phyloP scores from a whole-genome alignment of 2,113 vertebrate genomes.

The Melanotaenia duboulayi region DNA sequence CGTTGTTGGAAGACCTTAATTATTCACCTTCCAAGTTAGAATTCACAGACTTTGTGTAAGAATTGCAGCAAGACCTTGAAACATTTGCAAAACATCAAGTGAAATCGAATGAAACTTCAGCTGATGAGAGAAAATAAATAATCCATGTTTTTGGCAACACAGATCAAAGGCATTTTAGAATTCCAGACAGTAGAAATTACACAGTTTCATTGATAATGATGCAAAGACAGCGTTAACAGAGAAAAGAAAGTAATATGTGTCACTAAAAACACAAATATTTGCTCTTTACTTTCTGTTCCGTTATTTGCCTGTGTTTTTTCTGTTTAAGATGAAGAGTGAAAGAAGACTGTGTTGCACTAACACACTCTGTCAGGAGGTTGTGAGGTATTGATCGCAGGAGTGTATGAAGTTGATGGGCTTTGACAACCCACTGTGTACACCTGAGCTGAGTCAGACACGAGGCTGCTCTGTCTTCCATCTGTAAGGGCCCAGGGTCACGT shows the following conservation, averaged over 20 bases:
- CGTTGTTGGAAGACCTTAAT: slow-evolving; percentile 25
- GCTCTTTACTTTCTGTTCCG: background rate
- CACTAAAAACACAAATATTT: background rate
- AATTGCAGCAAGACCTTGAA: slow-evolving; percentile 48
- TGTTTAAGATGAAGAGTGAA: slow-evolving; percentile 2
- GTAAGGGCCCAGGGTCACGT: slow-evolving; percentile 65
- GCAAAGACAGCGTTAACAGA: slow-evolving; percentile 1
- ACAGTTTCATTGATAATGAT: background rate
- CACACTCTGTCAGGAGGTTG: slow-evolving; percentile 72
- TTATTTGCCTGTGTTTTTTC: slow-evolving; percentile 30
- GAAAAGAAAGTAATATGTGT: slow-evolving; percentile 6
- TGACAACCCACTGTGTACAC: slow-evolving; percentile 75
- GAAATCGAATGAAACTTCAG: slow-evolving; percentile 9
- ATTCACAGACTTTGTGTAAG: slow-evolving; percentile 45
- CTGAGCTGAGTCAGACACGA: slow-evolving; percentile 69
- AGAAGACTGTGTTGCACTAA: slow-evolving; percentile 60
- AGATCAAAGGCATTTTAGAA: slow-evolving; percentile 7
- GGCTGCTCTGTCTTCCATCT: slow-evolving; percentile 54
- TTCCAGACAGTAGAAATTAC: slow-evolving; percentile 7
- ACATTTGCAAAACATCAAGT: slow-evolving; percentile 42
- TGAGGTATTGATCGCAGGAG: slow-evolving; percentile 80
- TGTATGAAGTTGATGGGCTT: slow-evolving; percentile 80
- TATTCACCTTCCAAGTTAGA: slow-evolving; percentile 36
- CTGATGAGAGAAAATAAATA: slow-evolving; percentile 43
- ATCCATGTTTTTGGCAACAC: slow-evolving; percentile 14